Evolutionary conservation across 92 coral and sea anemone genomes (phyloP), one percentile per base, ranked within the genome.

Genomic region (Porites evermanni): DNA sequence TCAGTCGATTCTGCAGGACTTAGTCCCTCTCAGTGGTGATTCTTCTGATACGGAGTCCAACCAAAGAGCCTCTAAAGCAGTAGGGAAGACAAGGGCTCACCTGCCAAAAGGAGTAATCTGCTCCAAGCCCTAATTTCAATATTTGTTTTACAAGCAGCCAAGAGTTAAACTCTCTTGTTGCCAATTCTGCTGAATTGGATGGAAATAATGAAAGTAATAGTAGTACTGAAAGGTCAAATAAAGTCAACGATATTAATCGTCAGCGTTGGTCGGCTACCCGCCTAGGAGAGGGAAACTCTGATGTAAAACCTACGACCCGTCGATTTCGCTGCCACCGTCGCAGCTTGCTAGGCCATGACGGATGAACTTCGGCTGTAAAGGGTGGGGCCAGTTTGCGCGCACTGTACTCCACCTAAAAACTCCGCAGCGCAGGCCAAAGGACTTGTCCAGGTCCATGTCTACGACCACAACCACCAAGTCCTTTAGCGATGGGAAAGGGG

Each of bases 401-500:
- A 71, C 78, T 81, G 78, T 32, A n/a, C 75, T 70, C 70, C 69
- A 81, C 71, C 66, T 70, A 51, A 81, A 81, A 82, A 82, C 26
- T 23, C 78, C 87, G 16, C 59, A 21, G 87, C 79, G 71, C 72
- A 83, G 87, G 80, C 87, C 87, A 26, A 83, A 60, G 87, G 87
- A 38, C 79, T 69, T 29, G 86, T 82, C 86, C 79, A 82, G 69
- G 79, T 71, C 47, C 47, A 38, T 18, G n/a, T 70, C 79, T 69
- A 53, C 67, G 75, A 60, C 86, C 47, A 38, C 7, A 38, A 38
- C 47, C 47, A 38, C 47, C 47, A 38, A 38, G 47, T 38, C 87
- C 87, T 84, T 80, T 53, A 84, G 87, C 21, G 87, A 73, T 63
- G 72, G 73, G 87, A 84, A 84, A 74, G 87, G 70, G 79, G 79